Evolutionary conservation across 1,140 invertebrate species (phyloP).

Genomic region (Chironomus tepperi): DNA sequence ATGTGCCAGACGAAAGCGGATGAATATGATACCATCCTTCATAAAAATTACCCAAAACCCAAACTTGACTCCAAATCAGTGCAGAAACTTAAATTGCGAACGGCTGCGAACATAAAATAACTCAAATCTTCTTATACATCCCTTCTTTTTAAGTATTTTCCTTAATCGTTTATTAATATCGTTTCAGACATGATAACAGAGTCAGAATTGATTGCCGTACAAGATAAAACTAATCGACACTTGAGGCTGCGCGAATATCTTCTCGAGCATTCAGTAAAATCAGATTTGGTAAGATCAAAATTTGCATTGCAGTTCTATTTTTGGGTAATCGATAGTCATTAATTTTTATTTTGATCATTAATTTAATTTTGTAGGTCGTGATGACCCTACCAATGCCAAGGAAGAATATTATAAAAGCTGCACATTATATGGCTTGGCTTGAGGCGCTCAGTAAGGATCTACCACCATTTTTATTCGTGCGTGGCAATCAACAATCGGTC

Average conservation of each 20-base stretch:
- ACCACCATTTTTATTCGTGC: slow-evolving; percentile 81
- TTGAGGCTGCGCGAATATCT: slow-evolving; percentile 80
- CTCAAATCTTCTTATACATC: too few relatives aligned
- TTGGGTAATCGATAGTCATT: background rate
- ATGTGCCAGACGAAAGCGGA: too few relatives aligned
- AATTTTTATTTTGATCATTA: background rate
- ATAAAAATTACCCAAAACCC: too few relatives aligned
- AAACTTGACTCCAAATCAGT: too few relatives aligned
- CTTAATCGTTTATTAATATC: too few relatives aligned
- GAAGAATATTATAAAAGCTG: slow-evolving; percentile 76
- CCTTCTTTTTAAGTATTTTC: too few relatives aligned
- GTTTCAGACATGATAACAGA: slow-evolving; percentile 63
- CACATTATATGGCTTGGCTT: slow-evolving; percentile 90
- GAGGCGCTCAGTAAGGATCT: slow-evolving; percentile 80
- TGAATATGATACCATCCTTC: too few relatives aligned
- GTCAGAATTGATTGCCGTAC: slow-evolving; percentile 71
- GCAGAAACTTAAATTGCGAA: too few relatives aligned
- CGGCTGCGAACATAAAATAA: too few relatives aligned
- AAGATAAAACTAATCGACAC: slow-evolving; percentile 86
- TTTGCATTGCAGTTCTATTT: background rate
- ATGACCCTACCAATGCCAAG: slow-evolving; percentile 92
- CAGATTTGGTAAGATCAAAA: slow-evolving; percentile 58
- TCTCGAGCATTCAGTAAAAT: slow-evolving; percentile 71
- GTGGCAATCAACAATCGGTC: slow-evolving; percentile 92
- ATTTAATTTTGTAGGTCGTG: slow-evolving; percentile 41